These are phyloP conservation scores for Tipula unca DNA, from an alignment of 2,888 invertebrate species.

Conservation along the genomic window DNA sequence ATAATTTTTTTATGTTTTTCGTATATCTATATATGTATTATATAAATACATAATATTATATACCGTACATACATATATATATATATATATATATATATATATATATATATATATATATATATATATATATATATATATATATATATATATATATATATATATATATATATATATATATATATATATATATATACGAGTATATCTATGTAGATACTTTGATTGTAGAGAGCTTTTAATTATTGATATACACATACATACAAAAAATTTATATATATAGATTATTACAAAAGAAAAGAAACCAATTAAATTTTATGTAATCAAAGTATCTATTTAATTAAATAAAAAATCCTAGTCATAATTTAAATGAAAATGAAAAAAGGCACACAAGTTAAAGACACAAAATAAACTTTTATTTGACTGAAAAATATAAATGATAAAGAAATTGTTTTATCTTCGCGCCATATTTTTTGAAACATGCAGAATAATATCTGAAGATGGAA, in stretches of 20 bases:
- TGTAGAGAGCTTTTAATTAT: background rate
- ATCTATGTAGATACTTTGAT: background rate
- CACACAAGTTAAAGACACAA: constrained; percentile 14
- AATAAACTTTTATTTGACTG: constrained; percentile 2
- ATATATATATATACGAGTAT: background rate
- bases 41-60: background rate
- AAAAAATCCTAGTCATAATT: background rate
- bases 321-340: background rate
- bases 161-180: background rate
- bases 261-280: background rate
- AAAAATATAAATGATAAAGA: background rate
- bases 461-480: no score
- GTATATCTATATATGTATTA: background rate
- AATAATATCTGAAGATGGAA: no score
- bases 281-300: background rate
- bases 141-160: no score
- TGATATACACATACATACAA: background rate
- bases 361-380: background rate
- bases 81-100: no score
- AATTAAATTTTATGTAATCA: constrained; percentile 2
- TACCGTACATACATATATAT: background rate
- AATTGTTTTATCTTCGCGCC: background rate
- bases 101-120: no score
- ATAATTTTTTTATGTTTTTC: background rate
- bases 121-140: no score